Evolutionary conservation across 1,140 invertebrate species (phyloP), one percentile per base, ranked within the genome.

Genomic region (Drosophila ananassae): DNA sequence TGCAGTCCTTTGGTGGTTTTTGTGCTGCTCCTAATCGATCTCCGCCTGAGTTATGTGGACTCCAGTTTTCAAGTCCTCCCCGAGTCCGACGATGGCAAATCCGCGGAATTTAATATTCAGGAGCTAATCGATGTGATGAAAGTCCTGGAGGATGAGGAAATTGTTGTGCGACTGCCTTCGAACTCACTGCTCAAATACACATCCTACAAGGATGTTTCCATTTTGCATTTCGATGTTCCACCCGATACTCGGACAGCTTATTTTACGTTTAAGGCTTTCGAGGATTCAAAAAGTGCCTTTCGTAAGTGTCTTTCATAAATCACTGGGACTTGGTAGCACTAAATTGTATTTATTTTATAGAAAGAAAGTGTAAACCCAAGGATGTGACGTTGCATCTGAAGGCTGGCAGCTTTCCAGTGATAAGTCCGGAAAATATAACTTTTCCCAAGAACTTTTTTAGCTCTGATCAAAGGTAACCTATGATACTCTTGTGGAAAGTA

Each of bases 381-480:
- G 92, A 94, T 61, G 94, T 95, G 2, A 93, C 94, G 1, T 76
- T 96, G 8, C 94, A 95, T 71, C 78, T 96, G 21, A 96, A 96
- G 84, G 94, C 95, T 79, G 96, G 95, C 22, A 95, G 96, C 50
- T 94, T 95, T 73, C 96, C 97, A 24, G 94, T 96, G 0, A 94
- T 97, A 17, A 95, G 94, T 85, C 95, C 96, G 0, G 95, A 96
- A 79, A 95, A 95, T 58, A 94, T 95, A 12, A 94, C 94, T 3
- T 95, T 96, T 69, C 94, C 94, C 0, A 93, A 94, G 57, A 93
- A 94, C 46, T 94, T 96, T 71, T 92, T 95, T 46, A 92, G 93
- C 61, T 89, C 93, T 9, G 91, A 93, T 32, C 91, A 73, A 81
- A 79, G 63, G 92, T 66, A 64, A 30, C 2, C 6, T 9, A 0